These are phyloP conservation scores for Tryphoninae sp. DNA, from an alignment of 2,888 invertebrate genomes.

Conservation along the genomic window DNA sequence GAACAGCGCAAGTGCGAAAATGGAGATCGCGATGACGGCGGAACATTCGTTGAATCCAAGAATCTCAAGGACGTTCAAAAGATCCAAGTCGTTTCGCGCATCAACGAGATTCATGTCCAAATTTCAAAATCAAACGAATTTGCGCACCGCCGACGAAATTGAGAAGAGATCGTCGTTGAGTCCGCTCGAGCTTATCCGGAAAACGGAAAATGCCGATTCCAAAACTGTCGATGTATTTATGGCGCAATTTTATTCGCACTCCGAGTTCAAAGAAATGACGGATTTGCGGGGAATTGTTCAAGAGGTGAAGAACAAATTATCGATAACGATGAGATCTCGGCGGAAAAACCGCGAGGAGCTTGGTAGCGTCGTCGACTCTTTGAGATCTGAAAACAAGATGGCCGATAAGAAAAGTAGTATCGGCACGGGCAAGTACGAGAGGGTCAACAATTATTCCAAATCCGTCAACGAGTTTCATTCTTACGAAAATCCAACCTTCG, in stretches of 20 bases:
- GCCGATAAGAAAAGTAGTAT: not conserved
- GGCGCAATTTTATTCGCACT: slow-evolving; percentile 31
- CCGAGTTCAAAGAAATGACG: slow-evolving; percentile 58
- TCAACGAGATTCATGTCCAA: slow-evolving; percentile 78
- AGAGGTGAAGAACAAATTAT: slow-evolving; percentile 74
- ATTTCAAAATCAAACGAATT: slow-evolving; percentile 74
- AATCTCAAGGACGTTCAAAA: slow-evolving; percentile 73
- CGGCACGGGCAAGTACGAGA: not conserved
- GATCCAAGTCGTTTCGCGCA: slow-evolving; percentile 78
- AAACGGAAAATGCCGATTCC: not conserved
- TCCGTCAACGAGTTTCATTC: slow-evolving; percentile 46
- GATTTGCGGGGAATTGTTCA: slow-evolving; percentile 68
- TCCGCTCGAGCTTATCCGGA: not conserved
- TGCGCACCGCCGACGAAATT: slow-evolving; percentile 28
- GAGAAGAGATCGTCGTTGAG: slow-evolving; percentile 1
- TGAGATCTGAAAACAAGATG: not conserved
- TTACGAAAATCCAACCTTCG: slow-evolving; percentile 79
- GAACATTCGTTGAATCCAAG: slow-evolving; percentile 69
- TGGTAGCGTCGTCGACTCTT: slow-evolving; percentile 22
- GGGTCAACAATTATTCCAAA: slow-evolving; percentile 26
- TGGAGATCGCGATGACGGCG: slow-evolving; percentile 76
- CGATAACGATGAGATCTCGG: slow-evolving; percentile 69
- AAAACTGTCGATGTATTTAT: slow-evolving; percentile 10
- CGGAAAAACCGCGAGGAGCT: slow-evolving; percentile 60
- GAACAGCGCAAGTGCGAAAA: slow-evolving; percentile 72